Percentiles rank a stretch among this genome's conserved stretches.
These are phyloP conservation scores for Notoglanidium macrostoma DNA, from an alignment of 2,797 vertebrate genomes.

Conservation along the genomic window DNA sequence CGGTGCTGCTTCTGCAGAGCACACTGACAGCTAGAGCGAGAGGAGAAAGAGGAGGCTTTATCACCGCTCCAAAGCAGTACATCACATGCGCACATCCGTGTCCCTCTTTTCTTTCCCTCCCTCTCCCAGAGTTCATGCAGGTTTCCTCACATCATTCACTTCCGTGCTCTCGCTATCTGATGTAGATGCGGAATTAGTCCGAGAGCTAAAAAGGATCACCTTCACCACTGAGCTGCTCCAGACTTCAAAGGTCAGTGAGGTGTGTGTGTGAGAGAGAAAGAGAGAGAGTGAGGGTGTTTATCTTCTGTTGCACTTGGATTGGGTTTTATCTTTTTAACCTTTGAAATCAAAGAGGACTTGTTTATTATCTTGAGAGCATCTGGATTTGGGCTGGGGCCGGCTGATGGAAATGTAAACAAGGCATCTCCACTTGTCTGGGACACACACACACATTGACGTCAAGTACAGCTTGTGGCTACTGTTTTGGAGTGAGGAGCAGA, in stretches of 20 bases:
- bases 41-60: slow-evolving; percentile 5
- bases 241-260: slow-evolving; percentile 19
- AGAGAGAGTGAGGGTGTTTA: background rate
- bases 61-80: slow-evolving; percentile 9
- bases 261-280: slow-evolving; percentile 29
- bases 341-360: slow-evolving; percentile 45
- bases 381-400: slow-evolving; percentile 36
- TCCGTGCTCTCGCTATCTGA: slow-evolving; percentile 24
- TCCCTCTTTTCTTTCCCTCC: background rate
- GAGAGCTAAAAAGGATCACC: slow-evolving; percentile 34
- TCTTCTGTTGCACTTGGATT: slow-evolving; percentile 28
- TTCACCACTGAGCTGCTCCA: slow-evolving; percentile 11
- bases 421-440: slow-evolving; percentile 17
- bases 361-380: slow-evolving; percentile 56
- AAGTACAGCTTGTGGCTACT: slow-evolving; percentile 26
- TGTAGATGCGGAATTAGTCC: slow-evolving; percentile 31
- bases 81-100: slow-evolving; percentile 6
- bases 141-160: slow-evolving; percentile 12
- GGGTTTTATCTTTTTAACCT: slow-evolving; percentile 50
- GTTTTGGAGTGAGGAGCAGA: slow-evolving; percentile 13
- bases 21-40: background rate
- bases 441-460: background rate
- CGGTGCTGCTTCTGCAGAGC: slow-evolving; percentile 1
- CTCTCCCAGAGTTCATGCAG: background rate
- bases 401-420: slow-evolving; percentile 51